phyloP scores from a whole-genome alignment of 2,113 vertebrate species.

The Eretmochelys imbricata region DNA sequence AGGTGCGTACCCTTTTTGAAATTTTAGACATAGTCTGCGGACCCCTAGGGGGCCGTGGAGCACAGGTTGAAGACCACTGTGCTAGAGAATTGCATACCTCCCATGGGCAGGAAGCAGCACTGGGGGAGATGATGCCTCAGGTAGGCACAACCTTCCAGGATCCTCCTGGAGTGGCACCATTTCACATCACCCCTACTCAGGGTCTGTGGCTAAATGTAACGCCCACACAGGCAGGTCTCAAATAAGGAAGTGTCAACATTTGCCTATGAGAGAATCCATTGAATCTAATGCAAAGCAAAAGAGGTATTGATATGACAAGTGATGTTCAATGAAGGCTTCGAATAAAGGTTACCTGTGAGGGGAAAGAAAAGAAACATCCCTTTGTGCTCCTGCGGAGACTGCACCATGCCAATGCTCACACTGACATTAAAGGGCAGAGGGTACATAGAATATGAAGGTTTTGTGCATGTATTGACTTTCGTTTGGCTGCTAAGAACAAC shows the following conservation, averaged over 20 bases:
- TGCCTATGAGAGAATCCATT: neutral
- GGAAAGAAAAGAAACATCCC: fast-evolving
- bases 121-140: neutral
- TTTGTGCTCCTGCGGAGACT: neutral
- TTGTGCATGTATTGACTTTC: neutral
- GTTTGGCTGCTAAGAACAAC: neutral
- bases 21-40: no score
- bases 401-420: neutral
- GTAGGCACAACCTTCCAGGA: neutral
- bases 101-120: neutral
- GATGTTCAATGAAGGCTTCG: neutral
- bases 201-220: neutral
- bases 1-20: no score
- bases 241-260: neutral
- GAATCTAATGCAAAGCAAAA: neutral
- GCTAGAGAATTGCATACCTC: neutral
- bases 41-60: no score
- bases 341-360: neutral
- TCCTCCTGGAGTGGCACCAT: neutral
- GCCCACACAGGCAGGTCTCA: neutral
- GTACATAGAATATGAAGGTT: neutral
- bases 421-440: neutral
- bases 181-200: neutral
- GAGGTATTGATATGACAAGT: neutral
- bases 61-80: neutral